Conservation (phyloP, 2,113 vertebrate genomes). For the Isichthys henryi region DNA sequence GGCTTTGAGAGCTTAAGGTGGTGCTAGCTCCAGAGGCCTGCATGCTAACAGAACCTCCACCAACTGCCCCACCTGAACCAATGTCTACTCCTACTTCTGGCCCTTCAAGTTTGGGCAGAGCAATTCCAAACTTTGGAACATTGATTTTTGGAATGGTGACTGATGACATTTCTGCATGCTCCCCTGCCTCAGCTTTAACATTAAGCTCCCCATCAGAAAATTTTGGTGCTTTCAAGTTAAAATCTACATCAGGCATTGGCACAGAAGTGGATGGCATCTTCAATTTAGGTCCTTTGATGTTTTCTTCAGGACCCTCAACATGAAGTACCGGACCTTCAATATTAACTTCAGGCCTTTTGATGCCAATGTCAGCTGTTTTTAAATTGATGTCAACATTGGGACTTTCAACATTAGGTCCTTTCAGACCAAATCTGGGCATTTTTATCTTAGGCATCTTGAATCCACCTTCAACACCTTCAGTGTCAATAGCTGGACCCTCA, state of each 20-base stretch:
- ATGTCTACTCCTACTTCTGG: conserved; percentile 44
- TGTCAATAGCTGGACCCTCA: background rate
- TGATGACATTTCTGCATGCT: conserved; percentile 32
- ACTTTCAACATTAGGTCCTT: conserved; percentile 23
- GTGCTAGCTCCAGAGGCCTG: conserved; percentile 37
- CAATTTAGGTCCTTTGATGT: conserved; percentile 39
- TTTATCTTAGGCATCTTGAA: conserved; percentile 61
- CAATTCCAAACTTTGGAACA: conserved; percentile 71
- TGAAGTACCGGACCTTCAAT: conserved; percentile 45
- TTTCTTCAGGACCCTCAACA: conserved; percentile 33
- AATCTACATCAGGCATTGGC: conserved; percentile 33
- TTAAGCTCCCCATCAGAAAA: conserved; percentile 25
- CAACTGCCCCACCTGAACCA: conserved; percentile 41
- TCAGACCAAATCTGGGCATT: conserved; percentile 39
- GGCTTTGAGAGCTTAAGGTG: conserved; percentile 39
- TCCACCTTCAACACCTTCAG: conserved; percentile 45
- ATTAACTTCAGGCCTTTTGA: conserved; percentile 45
- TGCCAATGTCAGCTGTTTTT: conserved; percentile 32
- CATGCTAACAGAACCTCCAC: conserved; percentile 33
- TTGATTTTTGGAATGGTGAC: conserved; percentile 68
- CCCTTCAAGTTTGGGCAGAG: conserved; percentile 53
- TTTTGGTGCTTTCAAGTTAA: conserved; percentile 44
- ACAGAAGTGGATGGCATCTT: conserved; percentile 33
- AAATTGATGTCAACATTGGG: conserved; percentile 37
- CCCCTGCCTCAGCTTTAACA: conserved; percentile 31